Evolutionary conservation across 1,140 invertebrate species (phyloP), one percentile per base, ranked within the genome.

Genomic region (Anastrepha ludens): DNA sequence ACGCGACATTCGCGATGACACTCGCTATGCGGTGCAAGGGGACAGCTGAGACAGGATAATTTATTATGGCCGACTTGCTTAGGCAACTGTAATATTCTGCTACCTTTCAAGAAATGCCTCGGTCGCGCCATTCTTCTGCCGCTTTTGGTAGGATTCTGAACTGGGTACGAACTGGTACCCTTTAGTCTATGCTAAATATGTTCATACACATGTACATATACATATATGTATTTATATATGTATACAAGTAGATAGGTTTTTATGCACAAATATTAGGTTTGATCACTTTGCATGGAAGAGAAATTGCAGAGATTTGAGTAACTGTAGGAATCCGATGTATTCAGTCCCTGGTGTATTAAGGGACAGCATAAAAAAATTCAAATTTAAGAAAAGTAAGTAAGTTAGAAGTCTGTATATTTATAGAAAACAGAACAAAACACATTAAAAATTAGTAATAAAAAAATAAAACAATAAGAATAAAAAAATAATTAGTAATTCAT

Each of bases 11-110:
- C 74, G 47, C 74, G 50, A 29, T 29, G 29, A 81, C 74, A 58
- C 74, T 81, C 74, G 20, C 74, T 41, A n/a, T 81, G 17, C 74
- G 74, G n/a, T 2, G 70, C 4, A 20, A 13, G 20, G 47, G 41
- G 74, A 81, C 74, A 81, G 20, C 55, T 81, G 44, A 81, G 74
- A 81, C 74, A 58, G 74, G 47, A 81, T 81, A 81, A 81, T 81
- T 81, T 81, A 81, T 81, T 55, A 41, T 41, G n/a, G 41, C 15
- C n/a, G 74, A 81, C 47, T 81, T 20, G 47, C 74, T 81, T 47
- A 81, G 47, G n/a, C 47, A n/a, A 55, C 47, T 50, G 74, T 58
- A 47, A 50, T 74, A 47, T 81, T 50, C 29, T 81, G 47, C 7
- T 58, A 81, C 39, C 8, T n/a, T 17, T 50, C 50, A n/a, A 81